These are phyloP conservation scores for Lycophotia porphyrea DNA, from an alignment of 2,888 invertebrate genomes.

Conservation along the genomic window DNA sequence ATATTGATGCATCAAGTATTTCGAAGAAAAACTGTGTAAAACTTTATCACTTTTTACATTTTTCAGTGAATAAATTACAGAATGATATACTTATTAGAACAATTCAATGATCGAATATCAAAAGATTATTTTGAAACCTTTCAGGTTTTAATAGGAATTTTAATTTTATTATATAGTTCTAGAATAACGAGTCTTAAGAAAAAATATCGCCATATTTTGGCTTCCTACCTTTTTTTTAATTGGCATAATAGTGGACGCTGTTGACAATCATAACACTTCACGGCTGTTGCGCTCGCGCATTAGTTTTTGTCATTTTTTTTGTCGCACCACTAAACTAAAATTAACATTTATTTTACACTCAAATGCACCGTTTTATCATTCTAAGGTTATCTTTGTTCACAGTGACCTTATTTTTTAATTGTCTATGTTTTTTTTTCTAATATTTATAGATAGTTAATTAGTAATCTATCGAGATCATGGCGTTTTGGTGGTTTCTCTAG, in stretches of 20 bases:
- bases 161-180: background rate
- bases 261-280: slow-evolving; percentile 58
- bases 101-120: background rate
- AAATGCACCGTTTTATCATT: slow-evolving; percentile 75
- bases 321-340: slow-evolving; percentile 62
- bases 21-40: background rate
- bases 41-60: background rate
- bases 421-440: slow-evolving; percentile 68
- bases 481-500: slow-evolving; percentile 46
- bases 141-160: background rate
- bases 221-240: slow-evolving; percentile 18
- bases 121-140: background rate
- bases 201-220: slow-evolving; percentile 13
- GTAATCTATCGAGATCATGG: slow-evolving; percentile 67
- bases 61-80: background rate
- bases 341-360: slow-evolving; percentile 76
- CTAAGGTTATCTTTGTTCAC: slow-evolving; percentile 69
- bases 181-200: background rate
- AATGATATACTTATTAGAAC: too few species aligned
- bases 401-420: slow-evolving; percentile 77
- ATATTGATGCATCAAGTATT: background rate
- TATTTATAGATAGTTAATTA: slow-evolving; percentile 56
- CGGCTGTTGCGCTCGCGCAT: slow-evolving; percentile 56
- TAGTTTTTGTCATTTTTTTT: slow-evolving; percentile 62
- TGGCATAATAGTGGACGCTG: slow-evolving; percentile 39